These are phyloP conservation scores for Anguilla rostrata DNA, from an alignment of 2,113 vertebrate genomes.

Conservation along the genomic window DNA sequence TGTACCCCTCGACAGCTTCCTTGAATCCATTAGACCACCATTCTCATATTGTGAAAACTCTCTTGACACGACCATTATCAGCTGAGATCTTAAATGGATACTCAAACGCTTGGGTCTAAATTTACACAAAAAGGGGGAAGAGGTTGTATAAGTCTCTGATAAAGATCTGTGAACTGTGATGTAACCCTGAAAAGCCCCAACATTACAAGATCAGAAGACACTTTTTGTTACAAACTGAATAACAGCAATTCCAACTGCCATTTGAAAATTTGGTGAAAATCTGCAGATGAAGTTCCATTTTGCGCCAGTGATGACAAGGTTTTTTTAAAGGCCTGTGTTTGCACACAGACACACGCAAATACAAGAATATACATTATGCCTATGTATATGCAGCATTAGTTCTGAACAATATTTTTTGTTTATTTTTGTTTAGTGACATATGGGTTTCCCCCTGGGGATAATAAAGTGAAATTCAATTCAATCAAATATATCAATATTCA, in stretches of 20 bases:
- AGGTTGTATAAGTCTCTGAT: background rate
- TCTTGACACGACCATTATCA: background rate
- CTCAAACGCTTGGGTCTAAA: background rate
- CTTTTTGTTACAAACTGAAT: too few species aligned
- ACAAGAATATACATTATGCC: background rate
- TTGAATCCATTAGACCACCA: background rate
- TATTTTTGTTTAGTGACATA: background rate
- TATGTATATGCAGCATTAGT: background rate
- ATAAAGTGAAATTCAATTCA: background rate
- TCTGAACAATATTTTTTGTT: too few species aligned
- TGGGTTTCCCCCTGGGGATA: background rate
- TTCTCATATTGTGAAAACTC: background rate
- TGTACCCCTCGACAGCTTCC: background rate
- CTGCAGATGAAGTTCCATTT: too few species aligned
- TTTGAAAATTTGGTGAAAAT: too few species aligned
- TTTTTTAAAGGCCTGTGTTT: background rate
- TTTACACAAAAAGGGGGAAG: background rate
- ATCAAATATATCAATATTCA: background rate
- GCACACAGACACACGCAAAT: background rate
- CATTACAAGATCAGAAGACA: too few species aligned
- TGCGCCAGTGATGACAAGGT: too few species aligned
- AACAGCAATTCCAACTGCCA: too few species aligned
- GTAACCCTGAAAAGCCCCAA: too few species aligned
- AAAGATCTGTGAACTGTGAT: too few species aligned
- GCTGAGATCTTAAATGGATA: background rate